These are phyloP conservation scores for Macroglossus sobrinus DNA, from an alignment of 2,113 vertebrate species.

Conservation along the genomic window DNA sequence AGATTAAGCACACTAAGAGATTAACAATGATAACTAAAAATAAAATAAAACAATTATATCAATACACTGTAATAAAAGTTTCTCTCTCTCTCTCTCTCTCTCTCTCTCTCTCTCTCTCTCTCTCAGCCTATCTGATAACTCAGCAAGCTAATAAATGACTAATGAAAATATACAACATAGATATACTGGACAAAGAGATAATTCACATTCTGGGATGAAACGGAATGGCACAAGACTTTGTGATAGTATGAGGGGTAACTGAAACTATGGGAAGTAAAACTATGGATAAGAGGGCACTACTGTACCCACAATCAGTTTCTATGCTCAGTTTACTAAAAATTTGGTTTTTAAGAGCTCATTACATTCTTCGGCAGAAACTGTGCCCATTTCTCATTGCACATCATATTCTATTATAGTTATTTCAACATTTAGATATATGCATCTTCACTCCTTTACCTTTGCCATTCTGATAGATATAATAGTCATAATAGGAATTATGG, in stretches of 20 bases:
- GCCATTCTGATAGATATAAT: conserved; percentile 42
- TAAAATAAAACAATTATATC: neutral
- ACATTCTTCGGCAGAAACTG: conserved; percentile 51
- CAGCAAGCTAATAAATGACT: neutral
- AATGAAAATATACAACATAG: neutral
- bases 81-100: neutral
- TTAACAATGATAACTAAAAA: neutral
- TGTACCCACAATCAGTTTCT: neutral
- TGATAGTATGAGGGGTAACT: too few relatives aligned
- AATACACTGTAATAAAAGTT: neutral
- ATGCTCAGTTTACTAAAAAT: neutral
- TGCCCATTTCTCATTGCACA: conserved; percentile 51
- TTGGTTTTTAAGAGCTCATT: conserved; percentile 36
- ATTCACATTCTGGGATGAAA: neutral
- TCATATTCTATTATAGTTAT: conserved; percentile 14
- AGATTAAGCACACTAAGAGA: neutral
- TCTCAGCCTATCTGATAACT: neutral
- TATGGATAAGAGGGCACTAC: neutral
- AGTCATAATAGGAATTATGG: neutral
- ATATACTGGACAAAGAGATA: neutral
- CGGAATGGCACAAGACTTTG: neutral
- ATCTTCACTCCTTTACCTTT: conserved; percentile 9
- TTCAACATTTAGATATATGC: conserved; percentile 22
- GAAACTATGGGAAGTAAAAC: neutral
- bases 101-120: neutral